Conservation (phyloP, 2,797 vertebrate species). For the Xiphorhynchus erythropygius region DNA sequence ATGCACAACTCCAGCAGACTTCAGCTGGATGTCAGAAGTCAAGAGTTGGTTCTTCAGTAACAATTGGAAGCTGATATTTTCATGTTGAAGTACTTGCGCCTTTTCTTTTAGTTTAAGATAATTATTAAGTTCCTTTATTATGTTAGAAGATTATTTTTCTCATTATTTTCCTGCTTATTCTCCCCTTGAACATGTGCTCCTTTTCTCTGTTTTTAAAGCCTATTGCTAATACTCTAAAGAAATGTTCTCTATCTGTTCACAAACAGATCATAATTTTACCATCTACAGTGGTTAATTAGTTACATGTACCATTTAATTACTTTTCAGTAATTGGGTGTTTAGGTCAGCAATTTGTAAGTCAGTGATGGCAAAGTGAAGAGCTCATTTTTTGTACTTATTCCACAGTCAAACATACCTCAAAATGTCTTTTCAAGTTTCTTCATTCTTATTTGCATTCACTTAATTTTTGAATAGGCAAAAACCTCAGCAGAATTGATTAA, state of each 20-base stretch:
- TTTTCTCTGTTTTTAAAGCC: background rate
- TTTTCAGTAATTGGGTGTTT: background rate
- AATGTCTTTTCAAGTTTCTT: background rate
- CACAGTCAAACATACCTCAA: background rate
- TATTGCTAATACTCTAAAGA: background rate
- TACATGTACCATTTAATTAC: background rate
- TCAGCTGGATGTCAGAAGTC: background rate
- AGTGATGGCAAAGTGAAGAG: background rate
- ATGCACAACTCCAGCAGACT: rapidly evolving
- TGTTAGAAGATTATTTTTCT: background rate
- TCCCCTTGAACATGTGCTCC: background rate
- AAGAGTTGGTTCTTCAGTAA: background rate
- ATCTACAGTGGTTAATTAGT: background rate
- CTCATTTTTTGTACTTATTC: background rate
- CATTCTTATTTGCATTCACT: background rate
- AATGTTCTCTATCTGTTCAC: background rate
- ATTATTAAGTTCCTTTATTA: background rate
- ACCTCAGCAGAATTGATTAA: background rate
- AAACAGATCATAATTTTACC: background rate
- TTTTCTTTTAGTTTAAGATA: conserved; percentile 5
- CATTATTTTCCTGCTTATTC: background rate
- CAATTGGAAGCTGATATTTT: background rate
- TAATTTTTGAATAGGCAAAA: background rate
- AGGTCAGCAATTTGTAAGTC: background rate
- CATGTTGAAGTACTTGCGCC: background rate